A percentile compares a stretch with the other conserved stretches of the same genome.
Evolutionary conservation across 2,888 invertebrate species (phyloP).

Genomic region (Ophion ellenae): DNA sequence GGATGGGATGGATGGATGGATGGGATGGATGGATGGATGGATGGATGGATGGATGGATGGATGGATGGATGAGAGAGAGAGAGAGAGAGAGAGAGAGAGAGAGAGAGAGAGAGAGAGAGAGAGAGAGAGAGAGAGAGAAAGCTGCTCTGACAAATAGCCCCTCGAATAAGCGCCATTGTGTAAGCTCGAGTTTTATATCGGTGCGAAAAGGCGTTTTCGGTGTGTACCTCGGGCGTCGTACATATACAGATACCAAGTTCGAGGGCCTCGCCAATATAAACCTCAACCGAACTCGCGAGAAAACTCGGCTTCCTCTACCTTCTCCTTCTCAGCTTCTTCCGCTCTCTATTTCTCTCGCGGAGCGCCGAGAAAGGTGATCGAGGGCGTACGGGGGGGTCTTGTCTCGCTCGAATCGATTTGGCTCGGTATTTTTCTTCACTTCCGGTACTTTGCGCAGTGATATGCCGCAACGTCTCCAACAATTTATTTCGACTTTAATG

Average conservation of each 20-base stretch:
- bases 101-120: too few species aligned
- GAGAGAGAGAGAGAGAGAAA: background rate
- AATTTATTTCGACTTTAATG: too few species aligned
- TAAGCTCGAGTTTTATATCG: conserved; percentile 56
- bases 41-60: too few species aligned
- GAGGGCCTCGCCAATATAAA: conserved; percentile 37
- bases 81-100: too few species aligned
- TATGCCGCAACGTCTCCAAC: too few species aligned
- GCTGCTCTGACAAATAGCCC: conserved; percentile 44
- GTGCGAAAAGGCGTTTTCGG: conserved; percentile 27
- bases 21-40: too few species aligned
- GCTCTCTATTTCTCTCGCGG: conserved; percentile 11
- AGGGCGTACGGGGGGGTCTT: too few species aligned
- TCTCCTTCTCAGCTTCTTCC: background rate
- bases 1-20: too few species aligned
- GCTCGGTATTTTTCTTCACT: too few species aligned
- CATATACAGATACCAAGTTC: background rate
- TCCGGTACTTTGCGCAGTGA: too few species aligned
- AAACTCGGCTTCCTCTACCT: background rate
- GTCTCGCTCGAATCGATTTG: too few species aligned
- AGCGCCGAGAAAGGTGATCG: background rate
- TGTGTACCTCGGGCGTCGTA: conserved; percentile 5
- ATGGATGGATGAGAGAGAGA: too few species aligned
- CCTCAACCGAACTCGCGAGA: conserved; percentile 34
- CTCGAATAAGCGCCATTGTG: conserved; percentile 40